Evolutionary conservation across 2,113 vertebrate genomes (phyloP), one percentile per base, ranked within the genome.

Genomic region (Mus spicilegus): DNA sequence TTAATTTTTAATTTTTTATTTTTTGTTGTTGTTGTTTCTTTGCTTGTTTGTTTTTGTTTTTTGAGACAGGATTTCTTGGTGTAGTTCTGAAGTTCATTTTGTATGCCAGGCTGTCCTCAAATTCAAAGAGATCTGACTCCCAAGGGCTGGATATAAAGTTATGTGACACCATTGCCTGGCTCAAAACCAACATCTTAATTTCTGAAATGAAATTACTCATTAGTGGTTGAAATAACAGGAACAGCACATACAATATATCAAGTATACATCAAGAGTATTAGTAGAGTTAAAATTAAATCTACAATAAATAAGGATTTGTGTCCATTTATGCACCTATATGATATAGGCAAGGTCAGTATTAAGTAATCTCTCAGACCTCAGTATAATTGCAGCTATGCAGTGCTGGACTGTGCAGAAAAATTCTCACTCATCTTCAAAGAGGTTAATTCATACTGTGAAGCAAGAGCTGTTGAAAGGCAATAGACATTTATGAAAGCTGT

Each of bases 401-500:
- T 65, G 20, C 30, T 76, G 20, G 30, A 36, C 54, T 80, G 75
- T 24, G 80, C 11, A 87, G 61, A 49, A 61, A 49, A 77, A 90
- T 91, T 69, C 90, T 87, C 58, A 80, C 78, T 96, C 90, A 81
- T 84, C 36, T 98, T 97, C 89, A 84, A 95, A 93, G 26, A 76
- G 78, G 80, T 94, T 90, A 95, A 95, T 98, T 80, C 51, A 93
- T 2, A 94, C 36, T 56, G 75, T 28, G 0, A 0, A 93, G 95
- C 0, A 97, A 75, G 72, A 98, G 61, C 56, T 95, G 61, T 16
- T 97, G 81, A 95, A 97, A 97, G 12, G 30, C 78, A 98, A 97
- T 90, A 92, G 82, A 78, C 91, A 91, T 96, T 96, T 91, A 97
- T 73, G 58, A 97, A 96, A 89, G 7, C 16, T 94, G 58, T n/a